A percentile compares a stretch with the other conserved stretches of the same genome.
Evolutionary conservation across 2,113 vertebrate species (phyloP).

Genomic region (Gymnocephalus cernua): DNA sequence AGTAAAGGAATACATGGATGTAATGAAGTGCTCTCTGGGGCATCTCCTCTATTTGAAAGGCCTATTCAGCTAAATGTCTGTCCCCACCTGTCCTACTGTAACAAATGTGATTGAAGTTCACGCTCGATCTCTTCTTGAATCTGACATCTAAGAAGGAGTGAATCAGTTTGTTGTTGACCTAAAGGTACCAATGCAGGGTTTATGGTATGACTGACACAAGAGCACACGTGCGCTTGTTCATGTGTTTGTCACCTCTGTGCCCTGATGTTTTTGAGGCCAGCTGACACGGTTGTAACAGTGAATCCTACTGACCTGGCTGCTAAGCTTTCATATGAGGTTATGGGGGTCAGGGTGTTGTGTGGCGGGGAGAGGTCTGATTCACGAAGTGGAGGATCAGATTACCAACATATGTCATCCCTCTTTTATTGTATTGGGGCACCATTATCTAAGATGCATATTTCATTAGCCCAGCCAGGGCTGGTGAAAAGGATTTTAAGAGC

Average conservation of each 20-base stretch:
- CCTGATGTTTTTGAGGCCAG: conserved; percentile 24
- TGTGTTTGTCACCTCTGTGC: conserved; percentile 19
- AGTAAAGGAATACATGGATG: conserved; percentile 11
- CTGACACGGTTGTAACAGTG: conserved; percentile 9
- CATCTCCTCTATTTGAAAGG: conserved; percentile 40
- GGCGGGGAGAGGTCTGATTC: conserved; percentile 5
- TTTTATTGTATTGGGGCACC: conserved; percentile 28
- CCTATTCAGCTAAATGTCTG: conserved; percentile 32
- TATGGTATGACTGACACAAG: background rate
- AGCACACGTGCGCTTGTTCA: background rate
- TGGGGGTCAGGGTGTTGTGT: conserved; percentile 13
- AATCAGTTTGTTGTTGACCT: conserved; percentile 4
- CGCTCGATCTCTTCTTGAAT: conserved; percentile 13
- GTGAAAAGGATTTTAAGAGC: background rate
- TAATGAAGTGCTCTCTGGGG: conserved; percentile 52
- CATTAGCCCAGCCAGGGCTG: conserved; percentile 16
- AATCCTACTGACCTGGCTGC: conserved; percentile 21
- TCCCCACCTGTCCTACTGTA: conserved; percentile 19
- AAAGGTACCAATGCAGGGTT: background rate
- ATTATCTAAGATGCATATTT: conserved; percentile 37
- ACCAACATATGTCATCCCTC: conserved; percentile 21
- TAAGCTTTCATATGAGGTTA: conserved; percentile 20
- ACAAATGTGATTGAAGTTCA: conserved; percentile 34
- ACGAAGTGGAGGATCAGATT: conserved; percentile 16
- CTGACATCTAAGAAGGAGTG: conserved; percentile 23